A percentile compares a stretch with the other conserved stretches of the same genome.
Conservation (phyloP, 2,888 invertebrate species). For the Eretmocerus hayati region DNA sequence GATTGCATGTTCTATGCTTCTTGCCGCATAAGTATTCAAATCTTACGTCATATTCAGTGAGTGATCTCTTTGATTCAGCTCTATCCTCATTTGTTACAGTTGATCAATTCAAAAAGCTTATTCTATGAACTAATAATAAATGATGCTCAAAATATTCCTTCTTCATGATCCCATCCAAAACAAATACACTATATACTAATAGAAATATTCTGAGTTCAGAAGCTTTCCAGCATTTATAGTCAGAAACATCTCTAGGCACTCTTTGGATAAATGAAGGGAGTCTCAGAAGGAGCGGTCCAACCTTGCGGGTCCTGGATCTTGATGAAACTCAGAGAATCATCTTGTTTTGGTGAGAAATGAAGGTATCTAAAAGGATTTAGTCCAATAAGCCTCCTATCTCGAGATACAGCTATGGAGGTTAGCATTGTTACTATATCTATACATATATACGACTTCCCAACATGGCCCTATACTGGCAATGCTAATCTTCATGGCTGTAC, state of each 20-base stretch:
- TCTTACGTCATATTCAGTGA: not conserved
- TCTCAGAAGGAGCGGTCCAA: too few relatives aligned
- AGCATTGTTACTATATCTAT: too few relatives aligned
- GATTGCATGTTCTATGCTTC: not conserved
- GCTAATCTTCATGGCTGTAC: too few relatives aligned
- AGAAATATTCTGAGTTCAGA: not conserved
- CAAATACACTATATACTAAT: not conserved
- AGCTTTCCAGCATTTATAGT: slow-evolving; percentile 2
- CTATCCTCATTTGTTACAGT: not conserved
- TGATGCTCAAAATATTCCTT: not conserved
- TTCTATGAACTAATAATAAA: not conserved
- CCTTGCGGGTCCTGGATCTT: too few relatives aligned
- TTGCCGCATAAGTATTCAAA: not conserved
- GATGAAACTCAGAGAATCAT: too few relatives aligned
- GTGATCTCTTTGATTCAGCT: not conserved
- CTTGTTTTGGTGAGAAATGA: too few relatives aligned
- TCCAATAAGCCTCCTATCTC: too few relatives aligned
- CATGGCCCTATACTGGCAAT: too few relatives aligned
- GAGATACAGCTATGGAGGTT: too few relatives aligned
- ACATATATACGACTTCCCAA: too few relatives aligned
- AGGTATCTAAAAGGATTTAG: too few relatives aligned
- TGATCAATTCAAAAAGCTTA: not conserved
- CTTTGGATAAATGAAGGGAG: not conserved
- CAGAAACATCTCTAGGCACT: not conserved
- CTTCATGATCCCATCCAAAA: not conserved